Conservation (phyloP, 2,113 vertebrate species). For the Carassius gibelio region DNA sequence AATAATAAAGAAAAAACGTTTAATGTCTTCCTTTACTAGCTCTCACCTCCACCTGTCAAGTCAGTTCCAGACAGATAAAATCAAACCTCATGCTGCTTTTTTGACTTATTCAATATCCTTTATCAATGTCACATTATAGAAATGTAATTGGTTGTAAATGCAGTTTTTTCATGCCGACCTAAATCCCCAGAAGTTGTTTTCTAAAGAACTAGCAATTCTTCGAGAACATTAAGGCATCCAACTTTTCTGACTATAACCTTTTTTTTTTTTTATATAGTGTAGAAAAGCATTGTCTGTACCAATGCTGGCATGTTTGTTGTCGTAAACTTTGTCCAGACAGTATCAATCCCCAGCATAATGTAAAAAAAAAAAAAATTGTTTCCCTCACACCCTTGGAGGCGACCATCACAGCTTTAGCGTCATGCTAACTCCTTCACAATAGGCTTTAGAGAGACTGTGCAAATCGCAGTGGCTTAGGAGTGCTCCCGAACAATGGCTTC, state of each 20-base stretch:
- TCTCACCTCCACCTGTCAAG: not conserved
- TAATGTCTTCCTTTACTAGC: not conserved
- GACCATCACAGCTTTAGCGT: constrained; percentile 34
- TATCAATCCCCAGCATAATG: not conserved
- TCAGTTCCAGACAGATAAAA: not conserved
- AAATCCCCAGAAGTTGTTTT: not conserved
- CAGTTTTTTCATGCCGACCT: not conserved
- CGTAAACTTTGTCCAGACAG: constrained; percentile 15
- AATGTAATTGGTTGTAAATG: not conserved
- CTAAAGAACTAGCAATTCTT: not conserved
- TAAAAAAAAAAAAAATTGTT: constrained; percentile 23
- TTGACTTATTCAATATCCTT: not conserved
- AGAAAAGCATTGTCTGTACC: not conserved
- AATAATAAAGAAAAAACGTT: not conserved
- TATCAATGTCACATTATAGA: not conserved
- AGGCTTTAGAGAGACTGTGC: constrained; percentile 70
- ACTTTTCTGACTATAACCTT: not conserved
- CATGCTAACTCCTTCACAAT: constrained; percentile 63
- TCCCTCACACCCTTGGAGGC: constrained; percentile 17
- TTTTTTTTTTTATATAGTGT: not conserved
- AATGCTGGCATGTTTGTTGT: not conserved
- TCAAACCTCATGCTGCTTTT: not conserved
- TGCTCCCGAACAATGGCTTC: constrained; percentile 73
- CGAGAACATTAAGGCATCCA: not conserved
- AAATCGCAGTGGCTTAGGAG: constrained; percentile 64